These are phyloP conservation scores for Phaethon lepturus DNA, from an alignment of 2,113 vertebrate species.

Conservation along the genomic window DNA sequence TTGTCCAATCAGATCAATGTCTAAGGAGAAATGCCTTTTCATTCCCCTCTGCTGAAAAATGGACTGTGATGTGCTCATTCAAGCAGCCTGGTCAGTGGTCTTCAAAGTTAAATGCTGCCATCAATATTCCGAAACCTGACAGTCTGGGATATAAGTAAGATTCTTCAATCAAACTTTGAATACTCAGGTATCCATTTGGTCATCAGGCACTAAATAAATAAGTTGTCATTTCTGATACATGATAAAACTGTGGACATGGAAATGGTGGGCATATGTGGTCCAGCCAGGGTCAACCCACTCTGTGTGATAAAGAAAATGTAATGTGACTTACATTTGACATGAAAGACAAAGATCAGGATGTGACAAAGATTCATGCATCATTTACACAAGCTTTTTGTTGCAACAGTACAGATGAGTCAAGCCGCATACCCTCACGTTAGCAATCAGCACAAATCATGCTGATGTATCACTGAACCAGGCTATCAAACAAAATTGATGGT, in stretches of 20 bases:
- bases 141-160: background rate
- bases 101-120: background rate
- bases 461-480: background rate
- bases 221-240: background rate
- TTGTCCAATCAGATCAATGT: background rate
- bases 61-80: background rate
- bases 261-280: background rate
- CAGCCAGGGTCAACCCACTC: too few relatives aligned
- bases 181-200: background rate
- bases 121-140: background rate
- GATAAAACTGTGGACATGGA: background rate
- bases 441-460: background rate
- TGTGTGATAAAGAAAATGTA: background rate
- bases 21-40: background rate
- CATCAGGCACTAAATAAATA: background rate
- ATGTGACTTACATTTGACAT: background rate
- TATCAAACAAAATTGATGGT: background rate
- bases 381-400: background rate
- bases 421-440: background rate
- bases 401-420: background rate
- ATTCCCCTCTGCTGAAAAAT: background rate
- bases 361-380: background rate
- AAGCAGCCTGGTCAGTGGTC: background rate
- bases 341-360: background rate
- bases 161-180: background rate